Base-by-base conservation (phyloP, 2,113 vertebrate species). In the Seriola aureovittata region DNA sequence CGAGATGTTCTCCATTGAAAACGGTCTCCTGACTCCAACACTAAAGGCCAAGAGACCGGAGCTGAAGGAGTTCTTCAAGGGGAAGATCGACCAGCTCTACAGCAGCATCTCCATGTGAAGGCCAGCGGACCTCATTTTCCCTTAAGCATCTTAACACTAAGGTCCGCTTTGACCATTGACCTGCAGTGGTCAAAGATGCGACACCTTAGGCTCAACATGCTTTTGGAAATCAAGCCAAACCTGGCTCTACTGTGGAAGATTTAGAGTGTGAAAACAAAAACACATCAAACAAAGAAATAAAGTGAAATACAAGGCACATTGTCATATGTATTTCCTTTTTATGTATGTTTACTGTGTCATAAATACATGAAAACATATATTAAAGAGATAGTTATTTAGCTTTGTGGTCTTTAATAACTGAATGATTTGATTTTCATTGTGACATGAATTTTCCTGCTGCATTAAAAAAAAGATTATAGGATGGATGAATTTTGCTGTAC, bases 31-130 rank as follows among this genome's bases (percentile, higher is more conserved):
- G 95, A 99, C 98, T 0, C 98, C 98, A 2, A 99, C 98, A 0
- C 88, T 99, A 84, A 99, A 99, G 94, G 97, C 98, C 59, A 99
- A 97, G 92, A 95, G 98, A 86, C 96, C 97, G 0, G 97, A 99
- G 92, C 95, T 99, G 78, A 97, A 96, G 95, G 97, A 97, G 89
- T 97, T 96, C 95, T 99, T 99, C 95, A 99, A 96, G 94, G 94
- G 83, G 74, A 96, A 97, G 91, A 98, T 99, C 63, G 96, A 98
- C 69, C 94, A 97, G 64, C 97, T 99, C 90, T 99, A 99, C 92
- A 96, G 95, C 86, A 94, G 94, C 88, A 96, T 96, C 92, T 96
- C 96, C 93, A 96, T 98, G 95, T 99, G 96, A 98, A 87, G 52
- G 52, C 81, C 16, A 11, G 71, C 32, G 14, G 65, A 85, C 69